Base-by-base conservation (phyloP, 2,797 vertebrate genomes). In the Muraenolepis orangiensis region DNA sequence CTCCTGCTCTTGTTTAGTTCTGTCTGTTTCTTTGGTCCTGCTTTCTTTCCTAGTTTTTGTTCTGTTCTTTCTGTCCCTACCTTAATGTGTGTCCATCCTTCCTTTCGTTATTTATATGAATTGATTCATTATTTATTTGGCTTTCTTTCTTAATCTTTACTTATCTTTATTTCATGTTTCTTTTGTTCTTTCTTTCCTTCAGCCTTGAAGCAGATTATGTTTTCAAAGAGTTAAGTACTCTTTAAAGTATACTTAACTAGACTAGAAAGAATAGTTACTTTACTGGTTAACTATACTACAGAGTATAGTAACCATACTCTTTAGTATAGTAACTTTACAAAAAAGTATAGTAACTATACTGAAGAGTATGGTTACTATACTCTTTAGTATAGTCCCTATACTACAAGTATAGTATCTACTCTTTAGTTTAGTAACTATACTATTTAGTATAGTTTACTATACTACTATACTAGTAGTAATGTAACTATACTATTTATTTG, bases 331-430 rank as follows among this genome's bases (percentile, higher is more conserved):
- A n/a, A n/a, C n/a, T n/a, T n/a, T n/a, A n/a, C n/a, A n/a, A n/a
- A n/a, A n/a, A n/a, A n/a, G n/a, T n/a, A n/a, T n/a, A n/a, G n/a
- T n/a, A n/a, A n/a, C n/a, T n/a, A n/a, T n/a, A n/a, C n/a, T n/a
- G n/a, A n/a, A n/a, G n/a, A n/a, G n/a, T n/a, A 51, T 4, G 2
- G 46, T 51, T 6, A 20, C 46, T 51, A n/a, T 69, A 51, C 81
- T 4, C 23, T 66, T 36, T 29, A 76, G 69, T 36, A 12, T 30
- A 77, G 32, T 28, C n/a, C n/a, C n/a, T n/a, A n/a, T n/a, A n/a
- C 38, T 72, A 80, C 74, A 66, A 16, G 69, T 42, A 57, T 73
- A 34, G 72, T 57, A 31, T n/a, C n/a, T n/a, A n/a, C n/a, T n/a
- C n/a, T n/a, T n/a, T n/a, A n/a, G n/a, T n/a, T n/a, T n/a, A n/a